Evolutionary conservation across 2,888 invertebrate genomes (phyloP).

Genomic region (Cabera pusaria): DNA sequence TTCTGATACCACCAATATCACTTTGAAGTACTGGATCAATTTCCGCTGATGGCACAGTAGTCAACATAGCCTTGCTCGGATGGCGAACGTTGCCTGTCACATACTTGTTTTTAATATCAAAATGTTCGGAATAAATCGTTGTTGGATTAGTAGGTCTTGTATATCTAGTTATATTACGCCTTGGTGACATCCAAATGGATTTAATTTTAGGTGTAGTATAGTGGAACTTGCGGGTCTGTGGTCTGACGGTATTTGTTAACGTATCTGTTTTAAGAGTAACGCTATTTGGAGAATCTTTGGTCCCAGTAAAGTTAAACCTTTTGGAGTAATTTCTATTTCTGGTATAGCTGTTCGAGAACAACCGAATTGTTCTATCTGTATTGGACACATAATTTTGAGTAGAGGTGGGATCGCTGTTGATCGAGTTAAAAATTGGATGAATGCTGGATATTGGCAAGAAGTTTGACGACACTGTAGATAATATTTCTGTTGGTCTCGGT

Average conservation of each 20-base stretch:
- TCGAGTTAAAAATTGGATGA: constrained; percentile 43
- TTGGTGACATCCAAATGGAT: constrained; percentile 72
- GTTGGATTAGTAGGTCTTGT: constrained; percentile 53
- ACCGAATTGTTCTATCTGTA: constrained; percentile 52
- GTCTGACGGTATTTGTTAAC: constrained; percentile 43
- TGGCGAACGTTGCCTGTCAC: constrained; percentile 45
- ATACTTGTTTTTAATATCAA: constrained; percentile 62
- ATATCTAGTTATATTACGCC: constrained; percentile 57
- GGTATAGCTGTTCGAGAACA: constrained; percentile 48
- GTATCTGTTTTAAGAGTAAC: constrained; percentile 57
- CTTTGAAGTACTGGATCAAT: constrained; percentile 76
- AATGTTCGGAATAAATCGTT: constrained; percentile 73
- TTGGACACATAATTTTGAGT: constrained; percentile 54
- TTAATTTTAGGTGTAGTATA: constrained; percentile 66
- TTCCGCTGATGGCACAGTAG: constrained; percentile 72
- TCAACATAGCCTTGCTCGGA: constrained; percentile 53
- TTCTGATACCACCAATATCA: constrained; percentile 63
- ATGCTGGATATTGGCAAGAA: constrained; percentile 47
- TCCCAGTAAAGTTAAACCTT: constrained; percentile 58
- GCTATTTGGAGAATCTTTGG: constrained; percentile 67
- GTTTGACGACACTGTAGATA: constrained; percentile 46
- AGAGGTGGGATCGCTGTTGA: constrained; percentile 43
- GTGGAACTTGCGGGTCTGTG: constrained; percentile 62
- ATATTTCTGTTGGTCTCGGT: constrained; percentile 23
- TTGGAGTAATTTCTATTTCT: constrained; percentile 70